phyloP scores from a whole-genome alignment of 1,140 invertebrate genomes.

The Hylyphantes graminicola region DNA sequence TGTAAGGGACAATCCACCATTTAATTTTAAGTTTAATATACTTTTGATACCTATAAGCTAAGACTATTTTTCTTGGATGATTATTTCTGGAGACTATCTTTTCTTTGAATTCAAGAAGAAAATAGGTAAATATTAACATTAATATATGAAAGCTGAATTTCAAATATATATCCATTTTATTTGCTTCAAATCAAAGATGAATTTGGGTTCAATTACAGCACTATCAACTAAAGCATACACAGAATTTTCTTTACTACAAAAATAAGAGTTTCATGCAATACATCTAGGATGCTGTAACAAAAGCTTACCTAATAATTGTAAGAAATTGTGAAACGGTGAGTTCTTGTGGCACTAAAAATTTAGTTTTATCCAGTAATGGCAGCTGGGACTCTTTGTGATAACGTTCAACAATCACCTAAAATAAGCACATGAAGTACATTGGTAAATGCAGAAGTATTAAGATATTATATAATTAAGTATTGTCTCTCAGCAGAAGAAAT shows the following conservation, averaged over 20 bases:
- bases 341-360: constrained; percentile 83
- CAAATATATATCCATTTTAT: not conserved
- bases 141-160: not conserved
- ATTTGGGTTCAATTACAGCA: not conserved
- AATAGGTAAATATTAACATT: too few relatives aligned
- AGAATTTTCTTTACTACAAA: not conserved
- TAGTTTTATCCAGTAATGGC: constrained; percentile 78
- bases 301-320: constrained; percentile 77
- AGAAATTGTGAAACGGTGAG: constrained; percentile 83
- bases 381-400: constrained; percentile 77
- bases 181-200: not conserved
- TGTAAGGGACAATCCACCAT: too few relatives aligned
- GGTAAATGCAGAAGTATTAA: too few relatives aligned
- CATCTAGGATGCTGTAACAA: not conserved
- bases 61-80: too few relatives aligned
- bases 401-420: constrained; percentile 78
- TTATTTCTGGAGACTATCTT: too few relatives aligned
- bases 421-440: constrained; percentile 32
- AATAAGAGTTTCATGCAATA: not conserved
- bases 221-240: not conserved
- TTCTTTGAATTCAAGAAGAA: too few relatives aligned
- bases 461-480: too few relatives aligned
- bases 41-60: too few relatives aligned
- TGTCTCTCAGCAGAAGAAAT: too few relatives aligned
- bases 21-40: too few relatives aligned